Conservation (phyloP, 2,113 vertebrate genomes). For the Rhagologus leucostigma region DNA sequence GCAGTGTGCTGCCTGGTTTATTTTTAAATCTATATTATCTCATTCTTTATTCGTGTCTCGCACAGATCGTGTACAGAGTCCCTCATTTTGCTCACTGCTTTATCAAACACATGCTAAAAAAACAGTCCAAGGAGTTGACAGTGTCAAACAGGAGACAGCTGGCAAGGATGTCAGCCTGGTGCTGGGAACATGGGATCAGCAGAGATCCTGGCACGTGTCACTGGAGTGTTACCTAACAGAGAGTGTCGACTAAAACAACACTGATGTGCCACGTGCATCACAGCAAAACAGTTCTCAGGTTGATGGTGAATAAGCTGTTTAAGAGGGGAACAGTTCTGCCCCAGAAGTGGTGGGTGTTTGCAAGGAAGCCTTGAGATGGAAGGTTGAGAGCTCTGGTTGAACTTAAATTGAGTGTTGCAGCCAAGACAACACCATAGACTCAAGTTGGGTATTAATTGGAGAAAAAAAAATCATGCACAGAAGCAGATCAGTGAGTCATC, state of each 20-base stretch:
- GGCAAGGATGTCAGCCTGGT: background rate
- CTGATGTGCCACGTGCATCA: background rate
- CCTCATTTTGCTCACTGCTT: background rate
- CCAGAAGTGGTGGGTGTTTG: background rate
- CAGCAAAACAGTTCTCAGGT: background rate
- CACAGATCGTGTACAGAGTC: background rate
- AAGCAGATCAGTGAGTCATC: conserved; percentile 18
- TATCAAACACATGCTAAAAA: background rate
- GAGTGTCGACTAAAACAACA: background rate
- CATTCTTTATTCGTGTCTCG: background rate
- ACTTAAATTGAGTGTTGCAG: background rate
- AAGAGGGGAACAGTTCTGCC: background rate
- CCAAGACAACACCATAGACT: background rate
- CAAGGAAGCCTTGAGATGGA: background rate
- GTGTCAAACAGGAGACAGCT: conserved; percentile 16
- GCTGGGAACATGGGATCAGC: background rate
- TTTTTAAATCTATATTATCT: background rate
- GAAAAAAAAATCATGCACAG: background rate
- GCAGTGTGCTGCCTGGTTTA: background rate
- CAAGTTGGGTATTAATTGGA: background rate
- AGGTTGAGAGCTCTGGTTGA: background rate
- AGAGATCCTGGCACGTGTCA: background rate
- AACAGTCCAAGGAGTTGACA: background rate
- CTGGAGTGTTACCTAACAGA: background rate
- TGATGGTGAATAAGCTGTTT: background rate